Base-by-base conservation (phyloP, 2,797 vertebrate species). In the Chelidonichthys spinosus region DNA sequence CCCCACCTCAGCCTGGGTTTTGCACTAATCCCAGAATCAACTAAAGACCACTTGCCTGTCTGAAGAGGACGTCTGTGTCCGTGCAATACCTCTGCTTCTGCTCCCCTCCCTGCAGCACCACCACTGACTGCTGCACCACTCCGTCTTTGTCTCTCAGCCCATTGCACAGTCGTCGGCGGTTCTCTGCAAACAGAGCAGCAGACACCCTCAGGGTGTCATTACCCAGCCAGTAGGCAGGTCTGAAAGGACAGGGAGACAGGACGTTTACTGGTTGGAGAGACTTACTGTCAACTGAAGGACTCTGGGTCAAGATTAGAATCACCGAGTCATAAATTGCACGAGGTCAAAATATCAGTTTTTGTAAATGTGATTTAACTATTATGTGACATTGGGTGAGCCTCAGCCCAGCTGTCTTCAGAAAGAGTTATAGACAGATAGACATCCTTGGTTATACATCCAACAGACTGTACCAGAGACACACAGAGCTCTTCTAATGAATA, bases 31-130 rank as follows among this genome's bases (percentile, higher is more conserved):
- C 17, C 25, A 59, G n/a, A 53, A 17, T 53, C 2, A 56, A 42
- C 18, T 13, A 2, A 18, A 54, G 70, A 42, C 49, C 5, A 78
- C 86, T 11, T 75, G 98, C 97, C 97, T 99, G 97, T 55, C 98
- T 96, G 94, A 99, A 99, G 64, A 98, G 18, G 0, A 94, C 4
- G 1, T 95, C 97, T 0, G 97, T 98, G 78, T 99, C 98, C 0
- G 97, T 98, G 83, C 98, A 99, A 93, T 97, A 96, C 87, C 96
- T 95, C 89, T 97, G 97, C 17, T 87, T 92, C 90, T 98, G 96
- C 66, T 98, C 97, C 17, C 97, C 98, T 0, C 98, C 98, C 90
- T 99, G 97, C 86, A 99, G 93, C 76, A 99, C 17, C 66, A 97
- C 94, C 2, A 95, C 25, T 0, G 96, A 93, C 33, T 89, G 90